These are phyloP conservation scores for Agriopis aurantiaria DNA, from an alignment of 2,888 invertebrate genomes.

Conservation along the genomic window DNA sequence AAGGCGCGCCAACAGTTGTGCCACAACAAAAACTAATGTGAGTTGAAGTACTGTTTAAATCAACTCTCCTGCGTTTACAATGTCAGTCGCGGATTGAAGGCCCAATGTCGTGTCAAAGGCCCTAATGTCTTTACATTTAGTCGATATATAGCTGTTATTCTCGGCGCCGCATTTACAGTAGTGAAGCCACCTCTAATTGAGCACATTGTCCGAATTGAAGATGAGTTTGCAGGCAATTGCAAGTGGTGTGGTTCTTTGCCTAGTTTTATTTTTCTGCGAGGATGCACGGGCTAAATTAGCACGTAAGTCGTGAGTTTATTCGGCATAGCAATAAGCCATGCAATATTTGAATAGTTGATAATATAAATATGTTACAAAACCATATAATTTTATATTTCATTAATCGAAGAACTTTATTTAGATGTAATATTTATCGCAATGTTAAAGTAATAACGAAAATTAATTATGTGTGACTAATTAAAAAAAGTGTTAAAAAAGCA, in stretches of 20 bases:
- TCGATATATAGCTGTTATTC: conserved; percentile 72
- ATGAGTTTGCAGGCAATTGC: conserved; percentile 59
- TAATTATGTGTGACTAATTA: too few species aligned
- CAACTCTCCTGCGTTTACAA: conserved; percentile 43
- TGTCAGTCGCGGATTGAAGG: conserved; percentile 59
- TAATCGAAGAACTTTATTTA: too few species aligned
- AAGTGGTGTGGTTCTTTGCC: conserved; percentile 53
- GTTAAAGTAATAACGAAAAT: too few species aligned
- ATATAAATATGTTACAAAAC: too few species aligned
- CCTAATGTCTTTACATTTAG: conserved; percentile 63
- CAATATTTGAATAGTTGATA: too few species aligned
- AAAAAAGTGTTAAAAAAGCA: too few species aligned
- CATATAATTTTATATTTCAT: too few species aligned
- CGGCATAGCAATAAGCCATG: neutral
- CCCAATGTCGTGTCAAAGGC: conserved; percentile 31
- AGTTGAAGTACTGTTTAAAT: conserved; percentile 12
- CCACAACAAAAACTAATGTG: neutral
- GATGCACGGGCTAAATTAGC: conserved; percentile 65
- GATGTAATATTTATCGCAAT: too few species aligned
- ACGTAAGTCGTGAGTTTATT: conserved; percentile 63
- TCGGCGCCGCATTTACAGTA: conserved; percentile 56
- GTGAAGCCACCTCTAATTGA: conserved; percentile 59
- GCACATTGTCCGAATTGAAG: conserved; percentile 53
- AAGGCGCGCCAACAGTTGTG: too few species aligned
- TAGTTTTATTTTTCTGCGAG: conserved; percentile 52